These are phyloP conservation scores for Spongia lamella DNA, from an alignment of 37 sponge, comb jelly and placozoan genomes.

Conservation along the genomic window DNA sequence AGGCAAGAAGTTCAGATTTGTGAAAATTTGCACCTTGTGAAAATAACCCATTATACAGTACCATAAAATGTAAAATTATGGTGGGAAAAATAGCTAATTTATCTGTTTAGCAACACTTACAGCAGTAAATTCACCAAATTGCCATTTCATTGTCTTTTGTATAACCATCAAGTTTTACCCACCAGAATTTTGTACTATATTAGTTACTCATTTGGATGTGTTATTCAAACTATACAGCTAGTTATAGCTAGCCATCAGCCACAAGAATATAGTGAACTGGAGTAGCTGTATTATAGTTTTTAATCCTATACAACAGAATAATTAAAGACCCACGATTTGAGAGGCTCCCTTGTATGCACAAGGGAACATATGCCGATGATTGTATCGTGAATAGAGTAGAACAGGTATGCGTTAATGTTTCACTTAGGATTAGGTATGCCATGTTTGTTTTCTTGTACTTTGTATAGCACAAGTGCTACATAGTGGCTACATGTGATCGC, in stretches of 20 bases:
- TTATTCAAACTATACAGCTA: too few species aligned
- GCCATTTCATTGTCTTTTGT: too few species aligned
- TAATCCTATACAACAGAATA: constrained; percentile 44
- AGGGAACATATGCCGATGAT: constrained; percentile 99
- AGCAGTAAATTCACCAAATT: too few species aligned
- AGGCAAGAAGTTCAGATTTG: too few species aligned
- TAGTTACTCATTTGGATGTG: neutral
- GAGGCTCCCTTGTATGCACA: constrained; percentile 92
- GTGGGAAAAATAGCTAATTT: too few species aligned
- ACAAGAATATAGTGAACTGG: too few species aligned
- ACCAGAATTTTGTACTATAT: neutral
- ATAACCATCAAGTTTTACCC: too few species aligned
- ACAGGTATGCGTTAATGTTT: constrained; percentile 45
- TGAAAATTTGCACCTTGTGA: too few species aligned
- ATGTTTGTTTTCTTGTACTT: neutral
- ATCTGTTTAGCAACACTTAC: too few species aligned
- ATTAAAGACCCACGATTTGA: constrained; percentile 96
- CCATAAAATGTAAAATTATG: too few species aligned
- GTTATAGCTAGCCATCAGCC: neutral
- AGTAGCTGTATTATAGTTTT: neutral
- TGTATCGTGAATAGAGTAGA: constrained; percentile 94
- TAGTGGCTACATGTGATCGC: constrained; percentile 97
- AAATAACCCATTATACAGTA: too few species aligned
- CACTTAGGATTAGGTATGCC: neutral
- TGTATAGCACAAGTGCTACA: constrained; percentile 91